These are phyloP conservation scores for Cerceris ruficornis DNA, from an alignment of 2,888 invertebrate genomes.

Conservation along the genomic window DNA sequence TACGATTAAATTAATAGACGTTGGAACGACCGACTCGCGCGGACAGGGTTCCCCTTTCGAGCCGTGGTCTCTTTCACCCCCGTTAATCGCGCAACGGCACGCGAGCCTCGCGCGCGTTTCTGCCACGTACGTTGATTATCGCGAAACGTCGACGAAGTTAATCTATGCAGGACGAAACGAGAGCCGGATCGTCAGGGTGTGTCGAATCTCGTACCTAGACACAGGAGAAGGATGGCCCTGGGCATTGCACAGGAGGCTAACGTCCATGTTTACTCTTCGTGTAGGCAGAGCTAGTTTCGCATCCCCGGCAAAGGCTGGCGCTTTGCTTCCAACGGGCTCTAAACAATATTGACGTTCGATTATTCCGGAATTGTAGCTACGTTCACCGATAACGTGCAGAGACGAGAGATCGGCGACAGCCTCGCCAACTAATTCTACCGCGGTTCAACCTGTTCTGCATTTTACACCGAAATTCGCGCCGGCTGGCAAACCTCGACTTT, in stretches of 20 bases:
- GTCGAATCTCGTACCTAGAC: constrained; percentile 79
- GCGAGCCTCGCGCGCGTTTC: neutral
- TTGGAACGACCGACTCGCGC: constrained; percentile 21
- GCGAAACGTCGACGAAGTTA: neutral
- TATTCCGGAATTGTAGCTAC: constrained; percentile 40
- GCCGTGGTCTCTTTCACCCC: neutral
- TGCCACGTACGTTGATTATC: neutral
- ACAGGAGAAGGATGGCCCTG: constrained; percentile 83
- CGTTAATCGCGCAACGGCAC: neutral
- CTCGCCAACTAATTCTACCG: constrained; percentile 42
- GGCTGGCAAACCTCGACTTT: neutral
- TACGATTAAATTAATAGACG: constrained; percentile 19
- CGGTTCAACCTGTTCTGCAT: neutral
- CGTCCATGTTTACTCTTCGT: constrained; percentile 72
- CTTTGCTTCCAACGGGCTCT: constrained; percentile 85
- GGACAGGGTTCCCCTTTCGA: constrained; percentile 62
- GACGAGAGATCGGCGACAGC: constrained; percentile 81
- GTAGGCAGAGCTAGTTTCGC: constrained; percentile 80
- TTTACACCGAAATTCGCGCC: neutral
- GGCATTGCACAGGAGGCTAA: constrained; percentile 82
- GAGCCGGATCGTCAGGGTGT: no score
- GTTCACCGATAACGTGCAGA: constrained; percentile 77
- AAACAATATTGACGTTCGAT: constrained; percentile 61
- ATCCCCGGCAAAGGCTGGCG: constrained; percentile 85
- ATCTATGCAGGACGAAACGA: no score